Percentiles rank a stretch among this genome's conserved stretches.
Conservation (phyloP, 1,140 invertebrate species). For the Hermetia illucens region DNA sequence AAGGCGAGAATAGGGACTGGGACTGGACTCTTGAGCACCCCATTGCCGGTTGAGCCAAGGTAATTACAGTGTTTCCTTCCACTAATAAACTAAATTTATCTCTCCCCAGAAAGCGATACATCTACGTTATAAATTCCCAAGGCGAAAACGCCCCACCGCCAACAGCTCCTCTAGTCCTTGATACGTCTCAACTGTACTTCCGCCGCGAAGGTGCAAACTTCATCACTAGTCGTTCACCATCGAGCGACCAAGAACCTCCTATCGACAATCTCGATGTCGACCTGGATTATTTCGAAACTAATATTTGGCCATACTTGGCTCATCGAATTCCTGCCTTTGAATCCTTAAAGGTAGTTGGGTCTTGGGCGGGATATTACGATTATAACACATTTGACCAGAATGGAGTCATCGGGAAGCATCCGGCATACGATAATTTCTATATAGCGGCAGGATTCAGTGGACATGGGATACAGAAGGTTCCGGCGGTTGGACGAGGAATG, state of each 20-base stretch:
- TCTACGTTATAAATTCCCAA: too few species aligned
- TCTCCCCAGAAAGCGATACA: too few species aligned
- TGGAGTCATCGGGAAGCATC: slow-evolving; percentile 77
- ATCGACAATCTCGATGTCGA: slow-evolving; percentile 59
- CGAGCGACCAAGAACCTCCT: slow-evolving; percentile 44
- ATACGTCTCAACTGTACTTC: too few species aligned
- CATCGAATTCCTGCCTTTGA: slow-evolving; percentile 66
- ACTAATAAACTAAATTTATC: too few species aligned
- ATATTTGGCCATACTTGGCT: slow-evolving; percentile 64
- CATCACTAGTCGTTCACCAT: too few species aligned
- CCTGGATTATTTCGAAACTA: slow-evolving; percentile 58
- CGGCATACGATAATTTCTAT: slow-evolving; percentile 59
- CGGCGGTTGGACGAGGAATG: too few species aligned
- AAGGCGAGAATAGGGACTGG: slow-evolving; percentile 62
- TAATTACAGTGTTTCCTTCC: too few species aligned
- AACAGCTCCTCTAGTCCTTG: too few species aligned
- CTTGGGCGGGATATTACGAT: slow-evolving; percentile 80
- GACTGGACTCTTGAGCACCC: slow-evolving; percentile 44
- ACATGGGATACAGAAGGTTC: too few species aligned
- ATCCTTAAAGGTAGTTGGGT: slow-evolving; percentile 56
- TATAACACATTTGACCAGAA: slow-evolving; percentile 82
- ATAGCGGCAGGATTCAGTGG: slow-evolving; percentile 84
- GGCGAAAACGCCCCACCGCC: too few species aligned
- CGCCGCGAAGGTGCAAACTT: too few species aligned
- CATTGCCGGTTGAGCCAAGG: slow-evolving; percentile 72